These are phyloP conservation scores for Rhinoraja longicauda DNA, from an alignment of 2,797 vertebrate genomes.

Conservation along the genomic window DNA sequence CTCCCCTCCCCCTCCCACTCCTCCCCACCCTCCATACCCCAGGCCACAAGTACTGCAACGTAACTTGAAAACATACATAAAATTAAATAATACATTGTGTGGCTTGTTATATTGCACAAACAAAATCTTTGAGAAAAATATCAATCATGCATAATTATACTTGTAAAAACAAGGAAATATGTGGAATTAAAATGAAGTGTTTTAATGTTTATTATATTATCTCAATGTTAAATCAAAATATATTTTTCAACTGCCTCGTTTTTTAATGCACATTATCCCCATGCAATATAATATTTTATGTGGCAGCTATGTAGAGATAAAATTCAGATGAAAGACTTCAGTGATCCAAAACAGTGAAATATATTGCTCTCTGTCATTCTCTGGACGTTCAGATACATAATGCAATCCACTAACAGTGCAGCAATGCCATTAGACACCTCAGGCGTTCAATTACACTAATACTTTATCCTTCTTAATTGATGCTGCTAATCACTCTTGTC, in stretches of 20 bases:
- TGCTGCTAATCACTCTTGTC: slow-evolving; percentile 61
- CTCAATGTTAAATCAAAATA: neutral
- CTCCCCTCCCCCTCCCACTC: too few relatives aligned
- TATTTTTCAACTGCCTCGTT: neutral
- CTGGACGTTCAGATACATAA: slow-evolving; percentile 51
- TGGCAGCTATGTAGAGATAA: neutral
- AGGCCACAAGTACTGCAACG: too few relatives aligned
- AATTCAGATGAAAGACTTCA: slow-evolving; percentile 47
- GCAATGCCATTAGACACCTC: slow-evolving; percentile 61
- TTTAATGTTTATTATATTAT: neutral
- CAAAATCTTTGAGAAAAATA: neutral
- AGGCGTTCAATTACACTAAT: slow-evolving; percentile 62
- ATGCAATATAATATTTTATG: neutral
- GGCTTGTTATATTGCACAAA: neutral
- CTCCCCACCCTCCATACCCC: neutral
- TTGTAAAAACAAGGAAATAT: neutral
- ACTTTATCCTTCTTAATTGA: slow-evolving; percentile 66
- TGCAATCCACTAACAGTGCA: slow-evolving; percentile 56
- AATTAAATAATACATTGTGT: neutral
- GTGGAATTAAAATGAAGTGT: neutral
- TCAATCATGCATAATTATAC: neutral
- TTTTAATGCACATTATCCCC: neutral
- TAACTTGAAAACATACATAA: neutral
- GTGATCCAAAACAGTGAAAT: slow-evolving; percentile 55
- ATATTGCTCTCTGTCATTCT: slow-evolving; percentile 58